Evolutionary conservation across 1,140 invertebrate genomes (phyloP), one percentile per base, ranked within the genome.

Genomic region (Callitettix versicolor): DNA sequence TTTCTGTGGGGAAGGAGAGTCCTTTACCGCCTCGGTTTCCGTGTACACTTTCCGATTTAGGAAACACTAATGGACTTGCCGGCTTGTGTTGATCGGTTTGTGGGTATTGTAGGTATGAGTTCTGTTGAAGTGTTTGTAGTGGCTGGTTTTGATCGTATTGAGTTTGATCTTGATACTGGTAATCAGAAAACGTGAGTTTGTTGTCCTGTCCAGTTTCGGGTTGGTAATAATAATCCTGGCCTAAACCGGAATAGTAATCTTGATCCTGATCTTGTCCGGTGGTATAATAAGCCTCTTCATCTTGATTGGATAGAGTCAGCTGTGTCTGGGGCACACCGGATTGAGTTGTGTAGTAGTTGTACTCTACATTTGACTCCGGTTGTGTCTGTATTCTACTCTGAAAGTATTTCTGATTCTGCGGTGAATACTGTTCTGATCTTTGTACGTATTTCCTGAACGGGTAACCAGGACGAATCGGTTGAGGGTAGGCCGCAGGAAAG

Each of bases 1-100:
- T 21, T 4, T 51, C 33, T 9, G 20, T 41, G 42, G 58, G 58
- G 44, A 60, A 60, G 20, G 41, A 44, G 1, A 60, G 40, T n/a
- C 18, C 49, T 48, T 60, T 60, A 1, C 55, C 55, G n/a, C 42
- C 46, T 47, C 56, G 55, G 30, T 33, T 6, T 15, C 18, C 42
- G n/a, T 3, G 9, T 44, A 21, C 42, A 15, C 6, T 51, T 4
- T 26, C 48, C 36, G 11, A 18, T 6, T 51, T 14, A 3, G 48
- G 48, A 38, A 51, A 51, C 14, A 51, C 48, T 7, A 51, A 38
- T 20, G 26, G 26, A 30, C 9, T 30, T 30, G 26, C 26, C 9
- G 26, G 3, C 9, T 30, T 3, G 9, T 30, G 3, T 9, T 30
- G 26, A 30, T 30, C 3, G 3, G 3, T 3, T 30, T 40, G 38